These are phyloP conservation scores for Nycticorax nycticorax DNA, from an alignment of 2,113 vertebrate species.

Conservation along the genomic window DNA sequence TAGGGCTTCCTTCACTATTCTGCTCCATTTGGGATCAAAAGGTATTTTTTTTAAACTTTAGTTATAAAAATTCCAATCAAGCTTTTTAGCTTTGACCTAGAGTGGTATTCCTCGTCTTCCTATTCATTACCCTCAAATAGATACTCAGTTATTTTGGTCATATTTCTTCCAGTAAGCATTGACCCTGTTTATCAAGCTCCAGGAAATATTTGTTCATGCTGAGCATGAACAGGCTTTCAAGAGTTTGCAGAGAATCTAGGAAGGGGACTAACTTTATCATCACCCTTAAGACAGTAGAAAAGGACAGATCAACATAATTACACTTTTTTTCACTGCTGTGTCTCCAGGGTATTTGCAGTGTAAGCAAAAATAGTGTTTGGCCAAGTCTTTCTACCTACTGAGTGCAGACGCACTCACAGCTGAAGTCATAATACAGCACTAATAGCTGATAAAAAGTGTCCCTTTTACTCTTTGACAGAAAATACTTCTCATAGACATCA, in stretches of 20 bases:
- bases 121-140: not conserved
- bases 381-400: not conserved
- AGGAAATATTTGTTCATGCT: not conserved
- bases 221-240: not conserved
- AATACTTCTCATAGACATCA: not conserved
- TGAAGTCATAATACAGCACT: rapidly evolving
- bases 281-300: not conserved
- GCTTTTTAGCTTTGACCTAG: not conserved
- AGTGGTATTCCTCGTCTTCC: not conserved
- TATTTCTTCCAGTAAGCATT: not conserved
- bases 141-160: not conserved
- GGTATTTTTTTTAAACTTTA: rapidly evolving
- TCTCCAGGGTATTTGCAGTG: not conserved
- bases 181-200: not conserved
- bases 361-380: not conserved
- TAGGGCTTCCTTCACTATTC: not conserved
- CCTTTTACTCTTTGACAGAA: not conserved
- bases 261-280: not conserved
- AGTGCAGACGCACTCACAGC: rapidly evolving
- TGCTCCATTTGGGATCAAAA: not conserved
- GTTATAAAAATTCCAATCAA: not conserved
- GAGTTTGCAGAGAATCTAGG: not conserved
- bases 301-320: not conserved
- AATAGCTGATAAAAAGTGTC: not conserved
- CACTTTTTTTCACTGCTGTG: not conserved